These are phyloP conservation scores for Flexamia atlantica DNA, from an alignment of 2,888 invertebrate species.

Conservation along the genomic window DNA sequence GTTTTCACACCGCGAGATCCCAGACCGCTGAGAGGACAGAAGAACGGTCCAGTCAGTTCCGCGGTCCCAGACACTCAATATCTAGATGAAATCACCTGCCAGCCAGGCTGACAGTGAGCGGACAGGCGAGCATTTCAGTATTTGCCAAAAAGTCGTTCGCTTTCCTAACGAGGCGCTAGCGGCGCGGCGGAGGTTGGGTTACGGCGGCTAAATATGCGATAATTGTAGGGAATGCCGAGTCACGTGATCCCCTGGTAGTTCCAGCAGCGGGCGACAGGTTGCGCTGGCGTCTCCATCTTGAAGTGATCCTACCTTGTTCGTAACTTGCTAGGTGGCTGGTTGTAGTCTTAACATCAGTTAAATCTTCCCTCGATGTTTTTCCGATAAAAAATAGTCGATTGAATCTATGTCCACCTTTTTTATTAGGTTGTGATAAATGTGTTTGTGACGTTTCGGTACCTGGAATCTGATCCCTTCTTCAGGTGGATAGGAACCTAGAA, in stretches of 20 bases:
- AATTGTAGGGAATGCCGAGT: constrained; percentile 47
- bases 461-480: too few relatives aligned
- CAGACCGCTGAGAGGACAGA: neutral
- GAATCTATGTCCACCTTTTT: too few relatives aligned
- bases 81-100: neutral
- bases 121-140: constrained; percentile 11
- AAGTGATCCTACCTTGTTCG: too few relatives aligned
- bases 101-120: neutral
- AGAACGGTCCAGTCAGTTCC: too few relatives aligned
- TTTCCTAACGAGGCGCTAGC: neutral
- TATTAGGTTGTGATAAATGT: too few relatives aligned
- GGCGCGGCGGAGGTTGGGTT: constrained; percentile 14
- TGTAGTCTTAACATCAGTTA: too few relatives aligned
- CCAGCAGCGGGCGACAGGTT: constrained; percentile 25
- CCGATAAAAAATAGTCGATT: too few relatives aligned
- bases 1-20: neutral
- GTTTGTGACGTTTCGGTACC: too few relatives aligned
- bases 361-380: too few relatives aligned
- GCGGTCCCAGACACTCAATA: constrained; percentile 9
- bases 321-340: too few relatives aligned
- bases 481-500: too few relatives aligned
- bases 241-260: constrained; percentile 50
- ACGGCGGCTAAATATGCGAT: constrained; percentile 53
- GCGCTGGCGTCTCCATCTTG: constrained; percentile 31
- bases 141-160: constrained; percentile 47